Conservation (phyloP, 2,888 invertebrate species). For the Apamea anceps region DNA sequence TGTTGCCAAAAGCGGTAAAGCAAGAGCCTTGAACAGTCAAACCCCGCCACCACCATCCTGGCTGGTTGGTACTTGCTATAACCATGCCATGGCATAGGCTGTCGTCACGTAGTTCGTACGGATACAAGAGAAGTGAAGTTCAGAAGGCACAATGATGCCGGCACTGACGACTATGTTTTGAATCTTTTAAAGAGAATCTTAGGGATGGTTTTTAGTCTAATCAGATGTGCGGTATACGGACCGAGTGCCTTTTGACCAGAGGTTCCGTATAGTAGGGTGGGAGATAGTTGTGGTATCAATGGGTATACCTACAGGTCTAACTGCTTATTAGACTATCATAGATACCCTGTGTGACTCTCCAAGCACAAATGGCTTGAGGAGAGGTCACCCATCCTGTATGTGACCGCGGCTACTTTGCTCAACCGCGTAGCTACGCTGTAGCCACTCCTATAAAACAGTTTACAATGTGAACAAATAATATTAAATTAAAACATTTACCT, state of each 20-base stretch:
- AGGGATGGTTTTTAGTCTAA: background rate
- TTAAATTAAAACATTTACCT: slow-evolving; percentile 72
- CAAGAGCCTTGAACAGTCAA: background rate
- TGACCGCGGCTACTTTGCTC: background rate
- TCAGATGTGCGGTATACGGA: background rate
- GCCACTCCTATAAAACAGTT: slow-evolving; percentile 33
- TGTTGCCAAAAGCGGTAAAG: background rate
- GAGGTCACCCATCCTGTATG: background rate
- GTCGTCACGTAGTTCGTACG: background rate
- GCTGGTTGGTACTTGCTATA: background rate
- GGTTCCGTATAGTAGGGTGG: background rate
- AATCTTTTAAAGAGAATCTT: too few relatives aligned
- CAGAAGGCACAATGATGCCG: background rate
- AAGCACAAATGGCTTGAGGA: background rate
- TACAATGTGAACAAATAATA: slow-evolving; percentile 22
- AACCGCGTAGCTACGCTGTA: background rate
- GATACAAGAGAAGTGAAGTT: background rate
- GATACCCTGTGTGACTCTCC: background rate
- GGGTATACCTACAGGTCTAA: background rate
- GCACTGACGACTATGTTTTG: background rate
- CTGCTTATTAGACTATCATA: background rate
- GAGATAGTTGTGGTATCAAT: background rate
- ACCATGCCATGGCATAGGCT: background rate
- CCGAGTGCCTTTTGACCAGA: background rate
- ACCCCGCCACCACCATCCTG: background rate